Evolutionary conservation across 2,888 invertebrate species (phyloP), one percentile per base, ranked within the genome.

Genomic region (Acrobasis suavella): DNA sequence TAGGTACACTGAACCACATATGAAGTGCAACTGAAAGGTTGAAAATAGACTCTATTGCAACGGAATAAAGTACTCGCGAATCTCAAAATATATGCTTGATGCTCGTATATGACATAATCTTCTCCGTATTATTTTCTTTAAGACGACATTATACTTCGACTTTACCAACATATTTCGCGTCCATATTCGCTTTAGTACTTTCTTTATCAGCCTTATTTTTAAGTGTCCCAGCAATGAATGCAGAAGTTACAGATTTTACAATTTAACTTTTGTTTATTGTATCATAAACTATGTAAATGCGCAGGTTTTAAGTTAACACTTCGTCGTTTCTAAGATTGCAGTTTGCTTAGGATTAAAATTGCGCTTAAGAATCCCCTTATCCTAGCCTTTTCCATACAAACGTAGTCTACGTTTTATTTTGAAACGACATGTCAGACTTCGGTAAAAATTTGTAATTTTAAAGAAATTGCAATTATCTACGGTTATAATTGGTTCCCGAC

Each of bases 251-350:
- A 60, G 59, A 65, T 60, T 52, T 55, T 38, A n/a, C 42, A 52
- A 50, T 64, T 58, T 1, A 9, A n/a, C 15, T 54, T 50, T 37
- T 60, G 49, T 65, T 60, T 65, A 50, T 63, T 67, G 64, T 67
- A 71, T 72, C 69, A 72, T 74, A 71, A 71, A 69, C 61, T 67
- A 65, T 67, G 66, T 62, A 66, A 67, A 67, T 72, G 66, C 62
- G 68, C 69, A 62, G 69, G 71, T 69, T 73, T 73, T 69, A 74
- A 71, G 69, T 72, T 72, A 72, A 72, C 70, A 73, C 32, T 2
- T 32, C 72, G 64, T 69, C 66, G 68, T 71, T 66, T 64, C 60
- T 32, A 54, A 51, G 65, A 62, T 64, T 62, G 54, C 50, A 56
- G 58, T 59, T 62, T 59, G 64, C 62, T 67, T 62, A 60, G 61